Evolutionary conservation across 2,797 vertebrate species (phyloP).

Genomic region (Clarias laeviceps): DNA sequence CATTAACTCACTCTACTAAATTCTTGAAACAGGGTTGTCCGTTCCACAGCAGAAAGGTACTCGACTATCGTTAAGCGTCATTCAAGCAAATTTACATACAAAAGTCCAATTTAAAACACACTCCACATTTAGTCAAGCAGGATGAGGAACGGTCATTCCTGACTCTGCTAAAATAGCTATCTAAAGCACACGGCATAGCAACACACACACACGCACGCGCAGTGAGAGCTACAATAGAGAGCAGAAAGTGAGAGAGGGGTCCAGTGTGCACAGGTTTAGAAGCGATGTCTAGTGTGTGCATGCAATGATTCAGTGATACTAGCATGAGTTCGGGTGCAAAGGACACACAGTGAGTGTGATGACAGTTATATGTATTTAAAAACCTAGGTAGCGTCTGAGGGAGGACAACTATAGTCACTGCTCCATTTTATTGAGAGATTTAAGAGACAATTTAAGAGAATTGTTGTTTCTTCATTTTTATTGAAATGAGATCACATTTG

Average conservation of each 20-base stretch:
- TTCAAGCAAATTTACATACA: not conserved
- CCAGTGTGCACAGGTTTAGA: conserved; percentile 29
- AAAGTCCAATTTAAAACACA: not conserved
- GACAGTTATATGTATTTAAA: conserved; percentile 27
- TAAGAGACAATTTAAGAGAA: no score
- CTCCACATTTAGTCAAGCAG: not conserved
- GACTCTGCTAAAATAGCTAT: conserved; percentile 7
- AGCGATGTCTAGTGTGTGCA: conserved; percentile 78
- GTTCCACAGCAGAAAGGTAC: conserved; percentile 9
- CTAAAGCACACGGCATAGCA: conserved; percentile 27
- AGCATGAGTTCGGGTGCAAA: conserved; percentile 83
- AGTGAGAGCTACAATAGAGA: conserved; percentile 21
- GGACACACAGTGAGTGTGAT: conserved; percentile 50
- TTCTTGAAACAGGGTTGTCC: conserved; percentile 18
- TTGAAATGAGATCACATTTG: not conserved
- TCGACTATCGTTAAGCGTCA: not conserved
- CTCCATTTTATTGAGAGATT: not conserved
- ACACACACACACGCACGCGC: conserved; percentile 22
- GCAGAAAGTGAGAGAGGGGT: conserved; percentile 54
- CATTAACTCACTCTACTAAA: not conserved
- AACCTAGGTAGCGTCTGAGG: not conserved
- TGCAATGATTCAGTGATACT: conserved; percentile 77
- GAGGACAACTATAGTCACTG: not conserved
- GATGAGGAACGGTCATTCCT: conserved; percentile 32
- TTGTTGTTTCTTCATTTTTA: not conserved